Evolutionary conservation across 2,113 vertebrate genomes (phyloP).

Genomic region (Sapajus apella): DNA sequence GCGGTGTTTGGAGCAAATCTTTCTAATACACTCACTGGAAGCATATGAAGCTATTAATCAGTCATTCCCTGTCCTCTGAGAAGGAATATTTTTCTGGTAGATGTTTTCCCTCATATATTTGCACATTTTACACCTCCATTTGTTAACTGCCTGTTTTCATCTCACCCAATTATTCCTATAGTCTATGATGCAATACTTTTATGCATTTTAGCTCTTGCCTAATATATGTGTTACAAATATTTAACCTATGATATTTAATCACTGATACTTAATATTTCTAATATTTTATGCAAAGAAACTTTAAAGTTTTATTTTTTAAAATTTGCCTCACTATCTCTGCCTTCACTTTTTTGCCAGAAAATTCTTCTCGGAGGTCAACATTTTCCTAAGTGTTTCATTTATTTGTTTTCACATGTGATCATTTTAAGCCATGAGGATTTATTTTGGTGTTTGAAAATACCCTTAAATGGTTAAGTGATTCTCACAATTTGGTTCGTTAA

Average conservation of each 20-base stretch:
- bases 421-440: conserved; percentile 20
- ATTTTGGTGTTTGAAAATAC: conserved; percentile 11
- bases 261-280: neutral
- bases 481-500: neutral
- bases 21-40: neutral
- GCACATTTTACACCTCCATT: neutral
- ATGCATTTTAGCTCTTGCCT: neutral
- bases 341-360: neutral
- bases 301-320: neutral
- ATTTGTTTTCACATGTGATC: neutral
- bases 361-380: neutral
- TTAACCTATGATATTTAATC: neutral
- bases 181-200: neutral
- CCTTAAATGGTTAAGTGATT: neutral
- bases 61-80: neutral
- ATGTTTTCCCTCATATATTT: neutral
- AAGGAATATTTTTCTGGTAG: neutral
- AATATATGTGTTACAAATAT: neutral
- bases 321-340: neutral
- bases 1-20: too few relatives aligned
- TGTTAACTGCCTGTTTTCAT: neutral
- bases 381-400: neutral
- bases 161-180: neutral
- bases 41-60: neutral
- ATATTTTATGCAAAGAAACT: neutral